Evolutionary conservation across 2,797 vertebrate genomes (phyloP), one percentile per base, ranked within the genome.

Genomic region (Petrocephalus sullivani): DNA sequence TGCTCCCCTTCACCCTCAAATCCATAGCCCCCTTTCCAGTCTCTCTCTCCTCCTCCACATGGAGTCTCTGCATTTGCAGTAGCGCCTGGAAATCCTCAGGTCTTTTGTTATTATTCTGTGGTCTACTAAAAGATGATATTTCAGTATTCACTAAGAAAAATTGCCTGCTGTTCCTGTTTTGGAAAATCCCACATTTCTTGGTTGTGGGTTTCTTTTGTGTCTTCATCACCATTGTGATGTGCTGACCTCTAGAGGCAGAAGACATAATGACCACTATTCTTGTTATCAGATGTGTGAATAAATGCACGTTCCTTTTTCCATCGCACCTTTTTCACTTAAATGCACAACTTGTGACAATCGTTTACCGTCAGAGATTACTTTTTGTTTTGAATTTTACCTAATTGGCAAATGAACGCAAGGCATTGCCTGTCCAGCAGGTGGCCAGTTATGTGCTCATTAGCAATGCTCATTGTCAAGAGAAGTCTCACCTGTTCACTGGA

Each of bases 101-200:
- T 78, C 89, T 91, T 89, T 89, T 87, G 67, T 90, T 85, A 75
- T 92, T 91, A 91, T 92, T 89, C 87, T 92, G 87, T 89, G 89
- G 90, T 89, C 21, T 85, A 90, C 90, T 90, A 87, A 57, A 28
- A 51, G 86, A 87, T 90, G 88, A 90, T 60, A 46, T 58, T 64
- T 64, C 85, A 49, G 1, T 87, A 28, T 64, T 64, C n/a, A 51
- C 37, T 67, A 49, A 51, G 37, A 41, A 64, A 67, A 64, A 49
- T 64, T 58, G 60, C 4, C 64, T 46, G 16, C 12, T 64, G 21
- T 87, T 87, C 58, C 57, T 64, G 57, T 61, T 57, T 33, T 61
- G 56, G 57, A 60, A 60, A 49, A 49, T 61, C 28, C 23, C 56
- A 28, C 33, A 6, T 41, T 86, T 58, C n/a, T 9, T 58, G 56